A percentile compares a stretch with the other conserved stretches of the same genome.
Evolutionary conservation across 2,113 vertebrate species (phyloP).

Genomic region (Microcebus tavaratra): DNA sequence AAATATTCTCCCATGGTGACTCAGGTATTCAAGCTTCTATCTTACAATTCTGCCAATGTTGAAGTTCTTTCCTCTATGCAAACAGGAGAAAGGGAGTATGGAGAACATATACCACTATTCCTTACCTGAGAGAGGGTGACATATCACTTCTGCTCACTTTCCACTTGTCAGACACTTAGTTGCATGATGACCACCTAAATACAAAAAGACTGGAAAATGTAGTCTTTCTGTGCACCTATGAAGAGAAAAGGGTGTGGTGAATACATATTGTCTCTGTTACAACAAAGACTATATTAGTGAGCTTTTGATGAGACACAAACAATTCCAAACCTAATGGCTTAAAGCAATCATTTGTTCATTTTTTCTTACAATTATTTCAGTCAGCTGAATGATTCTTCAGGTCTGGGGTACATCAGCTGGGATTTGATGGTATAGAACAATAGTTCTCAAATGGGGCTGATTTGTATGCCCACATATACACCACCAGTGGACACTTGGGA

Average conservation of each 20-base stretch:
- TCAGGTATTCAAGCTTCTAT: not conserved
- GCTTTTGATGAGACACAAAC: not conserved
- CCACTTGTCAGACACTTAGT: not conserved
- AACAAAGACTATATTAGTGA: not conserved
- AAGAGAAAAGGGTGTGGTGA: not conserved
- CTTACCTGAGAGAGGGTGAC: not conserved
- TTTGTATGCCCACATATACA: no score
- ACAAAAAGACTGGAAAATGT: not conserved
- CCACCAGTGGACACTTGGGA: not conserved
- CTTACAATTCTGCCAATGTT: not conserved
- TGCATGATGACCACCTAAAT: not conserved
- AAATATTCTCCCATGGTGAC: not conserved
- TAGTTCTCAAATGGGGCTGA: not conserved
- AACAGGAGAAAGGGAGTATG: not conserved
- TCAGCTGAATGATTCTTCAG: not conserved
- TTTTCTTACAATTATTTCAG: not conserved
- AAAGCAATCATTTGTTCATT: not conserved
- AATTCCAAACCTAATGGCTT: not conserved
- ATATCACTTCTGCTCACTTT: not conserved
- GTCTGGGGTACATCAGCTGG: not conserved
- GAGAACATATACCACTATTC: not conserved
- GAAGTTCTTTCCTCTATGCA: not conserved
- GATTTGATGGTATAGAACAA: not conserved
- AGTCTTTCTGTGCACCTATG: not conserved
- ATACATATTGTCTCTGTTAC: not conserved